Evolutionary conservation across 1,140 invertebrate genomes (phyloP), one percentile per base, ranked within the genome.

Genomic region (Drosophila grimshawi): DNA sequence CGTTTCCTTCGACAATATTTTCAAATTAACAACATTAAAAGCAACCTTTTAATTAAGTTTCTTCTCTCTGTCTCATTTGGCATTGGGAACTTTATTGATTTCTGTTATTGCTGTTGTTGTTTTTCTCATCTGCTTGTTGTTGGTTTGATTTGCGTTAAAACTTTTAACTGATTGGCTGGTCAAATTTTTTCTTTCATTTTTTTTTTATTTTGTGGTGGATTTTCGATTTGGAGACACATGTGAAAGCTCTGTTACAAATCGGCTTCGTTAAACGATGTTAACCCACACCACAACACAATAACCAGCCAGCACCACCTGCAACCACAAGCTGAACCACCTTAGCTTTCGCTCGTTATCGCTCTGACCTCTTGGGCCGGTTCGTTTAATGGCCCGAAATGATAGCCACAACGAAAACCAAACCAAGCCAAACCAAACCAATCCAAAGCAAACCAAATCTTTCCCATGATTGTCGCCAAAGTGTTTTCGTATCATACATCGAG

Each of bases 1-100:
- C 83, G 83, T 89, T 89, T 88, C 85, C 85, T 88, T 88, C 64
- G 85, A 89, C 85, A 89, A 89, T 89, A 89, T 89, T 89, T 89
- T 89, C 81, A 89, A 89, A 89, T 89, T 89, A 89, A 88, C 85
- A 72, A 75, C 85, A 85, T 88, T 86, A 86, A 88, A 62, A 85
- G 85, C 82, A 78, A 89, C 86, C 85, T 89, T 89, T 89, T 89
- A 89, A 89, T 89, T 89, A 89, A 89, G 86, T 89, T 90, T 90
- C 85, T 80, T 75, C 78, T 45, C 35, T 64, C 37, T 46, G 73
- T 74, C 64, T 62, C 57, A 56, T 51, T 45, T 77, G 75, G 69
- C 80, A 77, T 83, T 83, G 85, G 74, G 76, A 85, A 85, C 85
- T 88, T 88, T 88, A 88, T 89, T 86, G 83, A 89, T 86, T 89